Conservation (phyloP, 2,888 invertebrate genomes). For the Odontocerum albicorne region DNA sequence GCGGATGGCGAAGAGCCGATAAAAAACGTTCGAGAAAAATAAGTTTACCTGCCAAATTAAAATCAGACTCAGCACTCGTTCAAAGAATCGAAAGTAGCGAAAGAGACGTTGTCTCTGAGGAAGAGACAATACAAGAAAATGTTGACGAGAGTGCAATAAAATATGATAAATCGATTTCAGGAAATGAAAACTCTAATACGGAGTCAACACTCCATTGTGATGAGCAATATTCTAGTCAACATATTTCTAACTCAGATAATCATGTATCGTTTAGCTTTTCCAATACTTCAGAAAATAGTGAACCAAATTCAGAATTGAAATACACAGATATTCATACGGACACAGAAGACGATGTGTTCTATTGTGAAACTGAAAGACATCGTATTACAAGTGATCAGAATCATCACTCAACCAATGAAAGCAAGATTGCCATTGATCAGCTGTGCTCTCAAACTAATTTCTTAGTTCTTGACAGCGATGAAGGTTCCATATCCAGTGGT, state of each 20-base stretch:
- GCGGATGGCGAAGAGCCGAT: slow-evolving; percentile 60
- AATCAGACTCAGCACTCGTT: neutral
- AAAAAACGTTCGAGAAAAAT: slow-evolving; percentile 32
- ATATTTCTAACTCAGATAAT: slow-evolving; percentile 6
- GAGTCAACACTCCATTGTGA: neutral
- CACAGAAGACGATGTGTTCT: slow-evolving; percentile 43
- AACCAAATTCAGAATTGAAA: slow-evolving; percentile 42
- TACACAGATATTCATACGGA: slow-evolving; percentile 39
- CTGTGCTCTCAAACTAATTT: slow-evolving; percentile 44
- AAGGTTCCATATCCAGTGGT: slow-evolving; percentile 77
- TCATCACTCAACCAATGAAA: slow-evolving; percentile 37
- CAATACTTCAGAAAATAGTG: slow-evolving; percentile 47
- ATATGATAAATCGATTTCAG: too few relatives aligned
- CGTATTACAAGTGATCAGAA: slow-evolving; percentile 42
- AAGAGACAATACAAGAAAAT: neutral
- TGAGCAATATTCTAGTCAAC: slow-evolving; percentile 13
- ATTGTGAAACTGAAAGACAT: slow-evolving; percentile 36
- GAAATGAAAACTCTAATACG: neutral
- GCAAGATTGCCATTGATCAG: slow-evolving; percentile 47
- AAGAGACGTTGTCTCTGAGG: neutral
- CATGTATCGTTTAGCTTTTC: slow-evolving; percentile 43
- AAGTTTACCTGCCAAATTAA: slow-evolving; percentile 31
- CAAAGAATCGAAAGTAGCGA: neutral
- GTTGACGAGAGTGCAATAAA: neutral
- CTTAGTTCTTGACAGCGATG: slow-evolving; percentile 68